Conservation (phyloP, 2,797 vertebrate genomes). For the Masticophis lateralis region DNA sequence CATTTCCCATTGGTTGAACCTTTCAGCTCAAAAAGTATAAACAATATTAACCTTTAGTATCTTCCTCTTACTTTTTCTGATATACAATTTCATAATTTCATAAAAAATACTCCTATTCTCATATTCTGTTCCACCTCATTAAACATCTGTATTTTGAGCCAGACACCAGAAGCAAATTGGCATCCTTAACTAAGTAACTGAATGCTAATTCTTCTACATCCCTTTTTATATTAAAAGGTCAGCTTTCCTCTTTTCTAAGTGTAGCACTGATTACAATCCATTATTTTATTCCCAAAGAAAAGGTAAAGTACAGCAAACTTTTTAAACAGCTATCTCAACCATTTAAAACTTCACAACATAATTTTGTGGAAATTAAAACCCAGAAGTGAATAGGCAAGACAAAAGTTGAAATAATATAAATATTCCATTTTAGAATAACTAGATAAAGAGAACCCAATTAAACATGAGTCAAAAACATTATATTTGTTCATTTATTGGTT, state of each 20-base stretch:
- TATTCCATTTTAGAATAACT: not conserved
- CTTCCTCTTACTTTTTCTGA: not conserved
- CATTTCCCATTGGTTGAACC: not conserved
- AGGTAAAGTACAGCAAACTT: constrained; percentile 28
- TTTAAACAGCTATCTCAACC: constrained; percentile 47
- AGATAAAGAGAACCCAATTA: not conserved
- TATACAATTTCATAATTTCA: not conserved
- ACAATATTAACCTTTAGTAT: not conserved
- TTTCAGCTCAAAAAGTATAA: not conserved
- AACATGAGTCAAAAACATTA: not conserved
- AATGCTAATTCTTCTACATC: not conserved
- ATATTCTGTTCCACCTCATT: not conserved
- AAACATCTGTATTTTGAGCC: not conserved
- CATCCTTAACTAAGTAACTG: not conserved
- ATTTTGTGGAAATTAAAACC: constrained; percentile 41
- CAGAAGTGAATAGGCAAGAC: not conserved
- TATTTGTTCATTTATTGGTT: not conserved
- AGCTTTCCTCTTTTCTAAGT: not conserved
- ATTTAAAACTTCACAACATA: constrained; percentile 41
- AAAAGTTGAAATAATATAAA: not conserved
- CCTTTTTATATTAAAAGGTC: not conserved
- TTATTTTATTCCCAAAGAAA: constrained; percentile 6
- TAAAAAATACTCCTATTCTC: not conserved
- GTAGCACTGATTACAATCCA: not conserved
- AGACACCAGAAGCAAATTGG: not conserved